Conservation (phyloP, 2,113 vertebrate species). For the Anas platyrhynchos region DNA sequence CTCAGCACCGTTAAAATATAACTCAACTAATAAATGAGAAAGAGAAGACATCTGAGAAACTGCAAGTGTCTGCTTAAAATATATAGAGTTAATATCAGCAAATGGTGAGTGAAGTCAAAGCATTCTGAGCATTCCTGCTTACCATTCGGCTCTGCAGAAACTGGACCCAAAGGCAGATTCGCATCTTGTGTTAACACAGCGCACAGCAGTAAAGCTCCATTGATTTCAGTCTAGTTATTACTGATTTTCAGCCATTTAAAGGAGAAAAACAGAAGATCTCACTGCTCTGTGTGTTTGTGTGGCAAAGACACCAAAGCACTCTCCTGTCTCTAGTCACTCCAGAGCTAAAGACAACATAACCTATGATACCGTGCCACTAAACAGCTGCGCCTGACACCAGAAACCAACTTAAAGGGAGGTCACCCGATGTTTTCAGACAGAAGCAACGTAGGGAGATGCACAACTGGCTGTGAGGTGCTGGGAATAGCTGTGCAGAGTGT, state of each 20-base stretch:
- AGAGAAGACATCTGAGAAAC: constrained; percentile 71
- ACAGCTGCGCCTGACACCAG: background rate
- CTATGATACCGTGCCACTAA: background rate
- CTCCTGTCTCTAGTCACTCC: background rate
- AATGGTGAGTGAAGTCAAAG: constrained; percentile 49
- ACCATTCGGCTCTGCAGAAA: background rate
- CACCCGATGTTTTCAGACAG: background rate
- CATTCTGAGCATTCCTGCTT: constrained; percentile 11
- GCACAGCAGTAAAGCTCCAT: background rate
- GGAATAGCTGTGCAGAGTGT: background rate
- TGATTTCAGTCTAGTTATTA: constrained; percentile 31
- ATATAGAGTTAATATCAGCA: constrained; percentile 68
- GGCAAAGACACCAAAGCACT: constrained; percentile 13
- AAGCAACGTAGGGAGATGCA: background rate
- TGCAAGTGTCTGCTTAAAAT: constrained; percentile 56
- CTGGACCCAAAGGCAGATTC: background rate
- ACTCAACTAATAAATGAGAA: constrained; percentile 67
- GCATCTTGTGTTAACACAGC: background rate
- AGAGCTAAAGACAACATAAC: background rate
- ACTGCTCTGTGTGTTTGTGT: background rate
- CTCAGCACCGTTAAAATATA: constrained; percentile 73
- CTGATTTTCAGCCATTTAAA: constrained; percentile 24
- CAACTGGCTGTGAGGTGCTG: background rate
- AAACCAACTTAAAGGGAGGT: background rate
- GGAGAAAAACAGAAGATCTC: background rate